Conservation (phyloP, 2,888 invertebrate species). For the Cerceris rybyensis region DNA sequence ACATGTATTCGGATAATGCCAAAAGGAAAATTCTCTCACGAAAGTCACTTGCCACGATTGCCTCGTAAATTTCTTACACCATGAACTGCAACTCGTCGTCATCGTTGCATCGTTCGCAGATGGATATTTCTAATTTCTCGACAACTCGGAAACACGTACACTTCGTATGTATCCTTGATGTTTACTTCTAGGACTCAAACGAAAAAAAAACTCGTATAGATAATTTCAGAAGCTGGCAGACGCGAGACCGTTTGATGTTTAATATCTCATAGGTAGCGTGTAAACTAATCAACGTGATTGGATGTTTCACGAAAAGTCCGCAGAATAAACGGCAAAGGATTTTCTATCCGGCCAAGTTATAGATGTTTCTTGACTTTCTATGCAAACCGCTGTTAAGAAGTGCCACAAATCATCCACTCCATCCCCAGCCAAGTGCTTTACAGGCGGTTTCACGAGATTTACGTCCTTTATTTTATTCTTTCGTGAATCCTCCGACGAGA, state of each 20-base stretch:
- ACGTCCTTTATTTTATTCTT: slow-evolving; percentile 35
- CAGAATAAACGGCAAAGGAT: slow-evolving; percentile 30
- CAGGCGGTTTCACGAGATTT: slow-evolving; percentile 48
- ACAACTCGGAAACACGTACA: too few species aligned
- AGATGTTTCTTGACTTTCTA: slow-evolving; percentile 54
- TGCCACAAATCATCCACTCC: slow-evolving; percentile 48
- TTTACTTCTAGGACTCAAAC: too few species aligned
- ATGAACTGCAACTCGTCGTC: too few species aligned
- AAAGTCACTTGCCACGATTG: too few species aligned
- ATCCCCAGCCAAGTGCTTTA: slow-evolving; percentile 23
- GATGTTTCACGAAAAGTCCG: slow-evolving; percentile 31
- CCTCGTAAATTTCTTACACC: too few species aligned
- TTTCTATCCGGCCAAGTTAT: slow-evolving; percentile 43
- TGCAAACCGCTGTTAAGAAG: slow-evolving; percentile 27
- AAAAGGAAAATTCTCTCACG: too few species aligned
- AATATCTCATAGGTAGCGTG: not conserved
- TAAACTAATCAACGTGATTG: slow-evolving; percentile 23
- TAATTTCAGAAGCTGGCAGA: not conserved
- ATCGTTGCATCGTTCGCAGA: too few species aligned
- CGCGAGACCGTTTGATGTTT: slow-evolving; percentile 35
- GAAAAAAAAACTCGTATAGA: not conserved
- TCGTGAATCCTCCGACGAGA: not conserved
- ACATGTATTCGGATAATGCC: too few species aligned
- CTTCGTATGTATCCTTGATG: too few species aligned
- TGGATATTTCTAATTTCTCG: too few species aligned